Evolutionary conservation across 2,888 invertebrate genomes (phyloP), one percentile per base, ranked within the genome.

Genomic region (Aleiodes alternator): DNA sequence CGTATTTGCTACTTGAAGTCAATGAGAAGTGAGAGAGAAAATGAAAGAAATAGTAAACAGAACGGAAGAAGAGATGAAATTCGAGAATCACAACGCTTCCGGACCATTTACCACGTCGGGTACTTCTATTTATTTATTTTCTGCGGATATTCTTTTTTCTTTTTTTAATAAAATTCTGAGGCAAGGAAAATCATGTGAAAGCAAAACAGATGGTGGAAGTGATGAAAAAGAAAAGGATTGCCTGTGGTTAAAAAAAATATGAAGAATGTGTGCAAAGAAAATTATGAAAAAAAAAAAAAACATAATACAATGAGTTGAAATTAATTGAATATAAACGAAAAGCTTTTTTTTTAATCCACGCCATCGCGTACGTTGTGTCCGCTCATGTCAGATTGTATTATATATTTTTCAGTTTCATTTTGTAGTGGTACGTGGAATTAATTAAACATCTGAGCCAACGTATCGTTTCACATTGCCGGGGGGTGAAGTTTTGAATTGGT

Each of bases 361-460:
- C 55, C 69, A 48, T 53, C 61, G 56, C 69, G 50, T 43, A 51
- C 66, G 69, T 56, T 38, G 23, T 38, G 23, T 34, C 9, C 51
- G 38, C 66, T 38, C 8, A 78, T 78, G 81, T 83, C 82, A 81
- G 81, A 84, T 80, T 78, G 80, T 82, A 83, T 85, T 85, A 85
- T 85, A 48, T 64, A 84, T 82, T 84, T 82, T 82, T 83, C 80
- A 84, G 80, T 84, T 86, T 84, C 84, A 83, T 85, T 86, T 84
- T 83, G 81, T 75, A 81, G 57, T 34, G 83, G 78, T 82, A 87
- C 85, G 84, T 83, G 76, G 83, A 87, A 87, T 87, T 86, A 86
- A 86, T 86, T 87, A 87, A 86, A 86, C 83, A 86, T 84, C 87
- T 82, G 85, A 86, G 86, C 82, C 79, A 81, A 80, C 78, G 78